phyloP scores from a whole-genome alignment of 92 coral and sea anemone genomes.

The Palythoa grandis region DNA sequence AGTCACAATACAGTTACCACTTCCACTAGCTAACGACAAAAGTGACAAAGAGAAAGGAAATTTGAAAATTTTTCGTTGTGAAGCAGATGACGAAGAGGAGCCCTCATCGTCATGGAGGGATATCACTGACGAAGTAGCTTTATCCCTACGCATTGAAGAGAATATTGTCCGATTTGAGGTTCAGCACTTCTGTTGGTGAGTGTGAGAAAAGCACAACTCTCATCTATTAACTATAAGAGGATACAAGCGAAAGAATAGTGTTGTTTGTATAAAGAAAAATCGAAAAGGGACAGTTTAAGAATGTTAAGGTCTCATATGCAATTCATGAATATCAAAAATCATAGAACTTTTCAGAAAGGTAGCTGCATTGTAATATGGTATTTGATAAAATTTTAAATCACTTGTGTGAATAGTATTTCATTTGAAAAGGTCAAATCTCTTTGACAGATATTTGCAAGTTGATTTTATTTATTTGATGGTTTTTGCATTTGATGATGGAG shows the following conservation, averaged over 20 bases:
- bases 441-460: background rate
- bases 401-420: background rate
- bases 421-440: background rate
- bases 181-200: constrained; percentile 33
- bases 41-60: background rate
- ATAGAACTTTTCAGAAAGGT: background rate
- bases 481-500: too few species aligned
- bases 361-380: background rate
- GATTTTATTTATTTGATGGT: background rate
- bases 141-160: background rate
- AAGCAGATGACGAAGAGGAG: background rate
- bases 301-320: background rate
- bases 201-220: background rate
- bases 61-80: constrained; percentile 8
- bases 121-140: background rate
- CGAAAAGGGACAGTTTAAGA: too few species aligned
- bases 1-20: constrained; percentile 25
- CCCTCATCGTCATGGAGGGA: background rate
- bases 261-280: too few species aligned
- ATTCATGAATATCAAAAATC: background rate
- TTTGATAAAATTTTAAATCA: too few species aligned
- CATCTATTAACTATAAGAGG: background rate
- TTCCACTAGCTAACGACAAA: background rate
- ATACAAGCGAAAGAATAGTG: too few species aligned
- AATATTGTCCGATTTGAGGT: constrained; percentile 12